Evolutionary conservation across 2,797 vertebrate species (phyloP), one percentile per base, ranked within the genome.

Genomic region (Euthynnus affinis): DNA sequence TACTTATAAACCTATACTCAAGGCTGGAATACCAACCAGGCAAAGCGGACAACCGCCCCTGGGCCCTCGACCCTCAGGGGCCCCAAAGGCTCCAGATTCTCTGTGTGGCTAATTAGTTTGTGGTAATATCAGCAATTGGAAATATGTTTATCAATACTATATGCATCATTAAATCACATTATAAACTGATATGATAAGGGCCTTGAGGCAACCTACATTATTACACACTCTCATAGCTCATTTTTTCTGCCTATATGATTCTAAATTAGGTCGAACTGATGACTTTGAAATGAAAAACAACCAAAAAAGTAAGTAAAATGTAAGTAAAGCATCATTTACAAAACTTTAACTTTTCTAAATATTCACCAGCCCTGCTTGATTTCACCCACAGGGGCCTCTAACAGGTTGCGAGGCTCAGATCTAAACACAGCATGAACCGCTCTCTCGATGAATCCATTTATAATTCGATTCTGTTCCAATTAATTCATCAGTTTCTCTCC

Each of bases 381-480:
- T 79, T 80, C 56, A 60, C 37, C 37, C n/a, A 23, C 29, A 46
- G 37, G 55, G 34, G 37, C 58, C 37, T 37, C 8, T 10, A 57
- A 72, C 66, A 66, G 76, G 68, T 86, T 82, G 22, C 0, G 13
- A 17, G 75, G 56, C 74, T 73, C 42, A 64, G 72, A 73, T 85
- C 68, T 80, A 77, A 71, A 78, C 83, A 12, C 83, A 78, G 85
- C 52, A 0, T 64, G 76, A 76, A 48, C 25, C 5, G 2, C 71
- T 68, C 55, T 80, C 81, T 84, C 63, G 13, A 81, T 74, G 73
- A 87, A 92, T 83, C 74, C 80, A 78, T 87, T 86, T 79, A 83
- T 90, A 90, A 90, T 90, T 92, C 59, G 32, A 91, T 92, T 89
- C 85, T 85, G 89, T 90, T 87, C 90, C 91, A 91, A 92, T 93